These are phyloP conservation scores for Drosophila setosimentum DNA, from an alignment of 2,888 invertebrate genomes.

Conservation along the genomic window DNA sequence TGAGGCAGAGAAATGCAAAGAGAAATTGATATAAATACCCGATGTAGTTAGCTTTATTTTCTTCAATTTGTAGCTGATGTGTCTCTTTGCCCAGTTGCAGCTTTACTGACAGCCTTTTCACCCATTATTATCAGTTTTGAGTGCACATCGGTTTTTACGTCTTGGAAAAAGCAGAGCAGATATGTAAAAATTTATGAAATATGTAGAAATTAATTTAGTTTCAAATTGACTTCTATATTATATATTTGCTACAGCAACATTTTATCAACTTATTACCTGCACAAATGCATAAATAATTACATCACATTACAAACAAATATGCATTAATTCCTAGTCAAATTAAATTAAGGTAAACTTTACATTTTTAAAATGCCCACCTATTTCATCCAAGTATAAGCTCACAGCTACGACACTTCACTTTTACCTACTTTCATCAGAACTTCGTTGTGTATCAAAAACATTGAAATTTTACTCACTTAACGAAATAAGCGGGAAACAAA, in stretches of 20 bases:
- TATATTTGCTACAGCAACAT: not conserved
- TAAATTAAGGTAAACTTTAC: not conserved
- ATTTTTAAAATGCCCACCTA: not conserved
- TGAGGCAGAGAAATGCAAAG: not conserved
- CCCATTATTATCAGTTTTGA: conserved; percentile 13
- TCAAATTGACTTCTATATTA: not conserved
- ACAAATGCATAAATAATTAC: not conserved
- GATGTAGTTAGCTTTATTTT: conserved; percentile 3
- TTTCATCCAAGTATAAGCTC: not conserved
- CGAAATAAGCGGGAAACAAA: not conserved
- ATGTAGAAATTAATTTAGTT: not conserved
- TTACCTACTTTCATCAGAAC: not conserved
- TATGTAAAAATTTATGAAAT: not conserved
- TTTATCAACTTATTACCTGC: not conserved
- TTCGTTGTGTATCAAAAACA: not conserved
- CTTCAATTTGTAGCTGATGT: conserved; percentile 6
- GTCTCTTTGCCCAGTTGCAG: conserved; percentile 1
- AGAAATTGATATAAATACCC: conserved; percentile 1
- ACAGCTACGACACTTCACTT: not conserved
- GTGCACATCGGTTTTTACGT: not conserved
- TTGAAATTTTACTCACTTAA: not conserved
- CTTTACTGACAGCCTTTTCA: conserved; percentile 3
- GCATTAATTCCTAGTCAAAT: not conserved
- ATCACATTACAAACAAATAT: not conserved
- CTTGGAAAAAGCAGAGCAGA: not conserved